Evolutionary conservation across 2,888 invertebrate genomes (phyloP).

Genomic region (Dasypogon diadema): DNA sequence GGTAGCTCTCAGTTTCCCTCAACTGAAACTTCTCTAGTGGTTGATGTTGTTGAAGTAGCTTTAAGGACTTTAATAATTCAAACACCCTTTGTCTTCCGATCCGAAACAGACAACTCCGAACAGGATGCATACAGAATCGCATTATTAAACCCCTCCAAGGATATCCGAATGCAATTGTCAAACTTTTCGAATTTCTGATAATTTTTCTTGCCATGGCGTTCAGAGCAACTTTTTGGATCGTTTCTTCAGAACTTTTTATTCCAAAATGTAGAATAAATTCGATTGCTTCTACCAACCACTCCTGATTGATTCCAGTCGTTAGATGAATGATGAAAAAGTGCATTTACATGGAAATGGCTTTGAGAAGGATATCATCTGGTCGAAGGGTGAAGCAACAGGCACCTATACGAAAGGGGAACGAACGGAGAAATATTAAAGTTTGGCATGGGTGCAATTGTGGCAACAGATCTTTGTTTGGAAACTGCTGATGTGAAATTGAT

Average conservation of each 20-base stretch:
- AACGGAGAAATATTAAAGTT: neutral
- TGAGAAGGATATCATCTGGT: neutral
- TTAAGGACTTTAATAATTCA: conserved; percentile 29
- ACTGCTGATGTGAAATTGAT: conserved; percentile 37
- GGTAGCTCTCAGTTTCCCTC: conserved; percentile 3
- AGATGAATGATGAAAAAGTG: conserved; percentile 28
- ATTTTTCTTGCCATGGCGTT: conserved; percentile 18
- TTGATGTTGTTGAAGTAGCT: neutral
- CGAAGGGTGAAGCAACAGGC: neutral
- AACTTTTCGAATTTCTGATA: conserved; percentile 36
- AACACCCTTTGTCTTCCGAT: neutral
- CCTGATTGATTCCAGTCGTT: conserved; percentile 46
- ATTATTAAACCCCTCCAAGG: conserved; percentile 27
- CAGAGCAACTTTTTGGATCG: conserved; percentile 19
- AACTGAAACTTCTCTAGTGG: conserved; percentile 24
- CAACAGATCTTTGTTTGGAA: conserved; percentile 25
- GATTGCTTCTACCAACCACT: conserved; percentile 34
- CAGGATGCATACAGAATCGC: conserved; percentile 33
- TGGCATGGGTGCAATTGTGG: neutral
- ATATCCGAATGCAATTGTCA: conserved; percentile 22
- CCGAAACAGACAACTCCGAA: neutral
- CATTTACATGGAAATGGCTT: conserved; percentile 46
- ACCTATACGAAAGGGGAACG: neutral
- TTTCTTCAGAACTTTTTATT: conserved; percentile 35
- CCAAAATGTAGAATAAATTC: conserved; percentile 45